Base-by-base conservation (phyloP, 2,113 vertebrate species). In the Atherinomorus stipes region DNA sequence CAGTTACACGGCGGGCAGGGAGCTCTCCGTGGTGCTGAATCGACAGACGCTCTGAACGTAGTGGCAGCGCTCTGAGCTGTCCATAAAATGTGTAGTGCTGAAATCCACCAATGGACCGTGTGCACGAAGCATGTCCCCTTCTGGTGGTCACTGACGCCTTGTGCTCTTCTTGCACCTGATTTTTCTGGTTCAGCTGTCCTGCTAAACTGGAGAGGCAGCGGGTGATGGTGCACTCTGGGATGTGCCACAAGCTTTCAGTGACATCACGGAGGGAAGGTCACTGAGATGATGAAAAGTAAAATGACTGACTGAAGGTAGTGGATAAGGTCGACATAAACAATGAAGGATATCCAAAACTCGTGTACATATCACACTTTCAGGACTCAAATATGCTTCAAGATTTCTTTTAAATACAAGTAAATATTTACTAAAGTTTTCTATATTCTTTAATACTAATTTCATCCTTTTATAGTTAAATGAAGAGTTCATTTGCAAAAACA, bases 21-120 rank as follows among this genome's bases (percentile, higher is more conserved):
- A 60, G 18, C 71, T 83, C 58, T 88, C 80, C 22, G 0, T 60
- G 73, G 83, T 84, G 42, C 70, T 85, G 81, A 86, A 86, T 0
- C 21, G 58, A 84, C 45, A 56, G 60, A 37, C 0, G 34, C 19
- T 49, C 40, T 44, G 34, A 21, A 51, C 8, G 1, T 61, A 53
- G 16, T 2, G 38, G 59, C 40, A 49, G 44, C 0, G 19, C 16
- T 38, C n/a, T 25, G 65, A 74, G 61, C 76, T 66, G 71, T 64
- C 64, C 23, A 65, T 63, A 50, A 76, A 68, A 45, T 44, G 62
- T 53, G 67, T 16, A 59, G 62, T 54, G 47, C 66, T 76, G 57
- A 76, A 82, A 54, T 66, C 44, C 58, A 62, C 25, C 68, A 70
- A 58, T 37, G 50, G 60, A 63, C n/a, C 11, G 16, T 78, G 71